Evolutionary conservation across 2,113 vertebrate species (phyloP).

Genomic region (Albula glossodonta): DNA sequence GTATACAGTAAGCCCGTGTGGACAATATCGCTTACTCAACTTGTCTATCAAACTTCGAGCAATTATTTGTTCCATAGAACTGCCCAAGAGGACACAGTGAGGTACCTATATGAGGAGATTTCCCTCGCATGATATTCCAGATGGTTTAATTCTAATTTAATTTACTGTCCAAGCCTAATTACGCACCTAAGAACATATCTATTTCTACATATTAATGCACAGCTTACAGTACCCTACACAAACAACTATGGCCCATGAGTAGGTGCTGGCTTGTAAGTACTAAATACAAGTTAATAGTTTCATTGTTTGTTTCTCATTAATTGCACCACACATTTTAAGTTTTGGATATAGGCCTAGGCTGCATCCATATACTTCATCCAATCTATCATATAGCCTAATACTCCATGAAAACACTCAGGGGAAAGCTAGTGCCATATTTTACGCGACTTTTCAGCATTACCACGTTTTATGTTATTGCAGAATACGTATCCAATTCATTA

Average conservation of each 20-base stretch:
- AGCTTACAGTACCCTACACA: too few species aligned
- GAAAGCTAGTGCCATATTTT: neutral
- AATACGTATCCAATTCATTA: neutral
- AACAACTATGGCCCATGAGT: too few species aligned
- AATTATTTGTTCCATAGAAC: constrained; percentile 7
- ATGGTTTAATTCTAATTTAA: neutral
- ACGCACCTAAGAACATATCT: too few species aligned
- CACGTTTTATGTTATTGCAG: neutral
- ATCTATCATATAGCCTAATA: neutral
- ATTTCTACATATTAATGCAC: too few species aligned
- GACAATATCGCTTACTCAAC: constrained; percentile 41
- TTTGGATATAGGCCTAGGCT: neutral
- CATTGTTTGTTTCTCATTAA: neutral
- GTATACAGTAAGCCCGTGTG: constrained; percentile 30
- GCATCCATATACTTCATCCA: neutral
- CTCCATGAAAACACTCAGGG: neutral
- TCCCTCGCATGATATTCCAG: neutral
- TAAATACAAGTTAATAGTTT: neutral
- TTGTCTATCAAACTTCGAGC: constrained; percentile 48
- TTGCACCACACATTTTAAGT: neutral
- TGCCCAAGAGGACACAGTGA: neutral
- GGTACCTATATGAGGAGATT: constrained; percentile 4
- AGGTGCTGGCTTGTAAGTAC: too few species aligned
- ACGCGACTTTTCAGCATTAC: neutral
- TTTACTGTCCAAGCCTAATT: neutral